Evolutionary conservation across 2,888 invertebrate genomes (phyloP).

Genomic region (Tenthredo mesomela): DNA sequence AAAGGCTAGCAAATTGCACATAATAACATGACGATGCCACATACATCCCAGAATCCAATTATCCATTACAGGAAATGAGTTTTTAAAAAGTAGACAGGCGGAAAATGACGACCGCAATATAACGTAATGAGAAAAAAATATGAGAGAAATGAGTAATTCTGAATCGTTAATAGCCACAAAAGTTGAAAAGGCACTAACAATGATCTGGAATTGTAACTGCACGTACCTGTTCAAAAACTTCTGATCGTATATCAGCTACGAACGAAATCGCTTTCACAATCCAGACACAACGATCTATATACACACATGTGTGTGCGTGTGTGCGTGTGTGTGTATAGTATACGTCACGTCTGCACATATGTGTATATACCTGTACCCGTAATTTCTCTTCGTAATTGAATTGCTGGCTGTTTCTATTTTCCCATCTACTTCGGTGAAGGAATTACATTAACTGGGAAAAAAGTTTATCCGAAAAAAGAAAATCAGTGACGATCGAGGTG

Average conservation of each 20-base stretch:
- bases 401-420: constrained; percentile 32
- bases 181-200: not conserved
- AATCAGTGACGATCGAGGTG: not conserved
- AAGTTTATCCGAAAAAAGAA: not conserved
- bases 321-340: not conserved
- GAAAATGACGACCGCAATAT: not conserved
- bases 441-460: not conserved
- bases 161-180: not conserved
- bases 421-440: not conserved
- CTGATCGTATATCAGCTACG: constrained; percentile 30
- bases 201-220: constrained; percentile 9
- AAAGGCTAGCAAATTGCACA: not conserved
- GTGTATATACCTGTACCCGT: not conserved
- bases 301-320: not conserved
- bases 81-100: not conserved
- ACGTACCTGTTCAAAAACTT: constrained; percentile 2
- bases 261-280: constrained; percentile 24
- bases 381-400: constrained; percentile 38
- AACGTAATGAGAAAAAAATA: not conserved
- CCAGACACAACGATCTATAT: not conserved
- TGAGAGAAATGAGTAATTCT: not conserved
- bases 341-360: not conserved
- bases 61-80: not conserved
- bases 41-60: not conserved
- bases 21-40: not conserved